Percentiles rank a stretch among this genome's conserved stretches.
phyloP scores from a whole-genome alignment of 2,888 invertebrate species.

The Apamea sordens region DNA sequence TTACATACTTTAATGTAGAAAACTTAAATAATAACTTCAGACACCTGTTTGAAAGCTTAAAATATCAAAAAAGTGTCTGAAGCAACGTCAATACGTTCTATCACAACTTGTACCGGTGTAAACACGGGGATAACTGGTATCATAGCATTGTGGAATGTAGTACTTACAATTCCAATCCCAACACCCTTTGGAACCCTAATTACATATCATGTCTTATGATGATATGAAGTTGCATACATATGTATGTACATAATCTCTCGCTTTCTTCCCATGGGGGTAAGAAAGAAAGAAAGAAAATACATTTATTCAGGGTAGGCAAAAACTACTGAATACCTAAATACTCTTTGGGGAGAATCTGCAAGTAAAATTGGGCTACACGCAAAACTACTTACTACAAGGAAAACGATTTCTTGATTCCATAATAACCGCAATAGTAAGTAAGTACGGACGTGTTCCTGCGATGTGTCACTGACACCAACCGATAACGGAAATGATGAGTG shows the following conservation, averaged over 20 bases:
- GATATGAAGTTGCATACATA: background rate
- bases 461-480: constrained; percentile 13
- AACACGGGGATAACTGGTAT: background rate
- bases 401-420: background rate
- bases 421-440: background rate
- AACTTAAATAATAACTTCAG: too few species aligned
- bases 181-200: background rate
- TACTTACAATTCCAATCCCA: background rate
- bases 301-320: too few species aligned
- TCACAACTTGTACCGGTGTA: too few species aligned
- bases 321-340: too few species aligned
- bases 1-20: too few species aligned
- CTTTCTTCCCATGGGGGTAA: too few species aligned
- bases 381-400: background rate
- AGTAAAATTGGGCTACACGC: background rate
- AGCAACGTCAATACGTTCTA: too few species aligned
- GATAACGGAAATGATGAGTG: constrained; percentile 1
- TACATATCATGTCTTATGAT: background rate
- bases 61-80: too few species aligned
- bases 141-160: background rate
- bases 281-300: too few species aligned
- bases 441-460: background rate
- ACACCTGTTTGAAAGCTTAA: too few species aligned
- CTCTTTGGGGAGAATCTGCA: too few species aligned
- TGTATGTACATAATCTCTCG: too few species aligned